phyloP scores from a whole-genome alignment of 2,888 invertebrate species.

The Drosophila histrio region DNA sequence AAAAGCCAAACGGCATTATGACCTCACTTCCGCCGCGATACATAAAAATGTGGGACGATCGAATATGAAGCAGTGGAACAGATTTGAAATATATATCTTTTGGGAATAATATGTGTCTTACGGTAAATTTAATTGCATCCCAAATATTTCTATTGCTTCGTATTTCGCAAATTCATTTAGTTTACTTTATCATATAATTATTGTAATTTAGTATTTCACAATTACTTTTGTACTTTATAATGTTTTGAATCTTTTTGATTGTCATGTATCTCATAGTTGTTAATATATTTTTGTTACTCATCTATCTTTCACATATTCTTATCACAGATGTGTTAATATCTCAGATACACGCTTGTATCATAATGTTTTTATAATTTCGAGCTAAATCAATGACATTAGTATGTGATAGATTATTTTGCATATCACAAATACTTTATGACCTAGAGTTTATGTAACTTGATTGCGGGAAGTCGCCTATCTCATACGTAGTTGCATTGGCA shows the following conservation, averaged over 20 bases:
- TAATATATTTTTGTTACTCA: too few species aligned
- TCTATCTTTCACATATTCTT: too few species aligned
- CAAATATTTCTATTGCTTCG: not conserved
- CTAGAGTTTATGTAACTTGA: not conserved
- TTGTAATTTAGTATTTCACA: not conserved
- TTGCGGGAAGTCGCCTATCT: not conserved
- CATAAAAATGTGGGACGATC: not conserved
- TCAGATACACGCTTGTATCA: not conserved
- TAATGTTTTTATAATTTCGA: too few species aligned
- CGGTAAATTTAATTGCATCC: not conserved
- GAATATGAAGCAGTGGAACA: not conserved
- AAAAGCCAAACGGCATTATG: conserved; percentile 24
- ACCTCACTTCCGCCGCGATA: conserved; percentile 26
- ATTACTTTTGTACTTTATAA: not conserved
- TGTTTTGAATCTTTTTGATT: not conserved
- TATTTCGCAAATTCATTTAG: too few species aligned
- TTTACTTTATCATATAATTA: too few species aligned
- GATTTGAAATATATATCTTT: not conserved
- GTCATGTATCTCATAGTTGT: too few species aligned
- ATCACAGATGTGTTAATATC: too few species aligned
- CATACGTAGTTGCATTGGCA: not conserved
- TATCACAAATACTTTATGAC: not conserved
- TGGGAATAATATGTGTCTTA: too few species aligned
- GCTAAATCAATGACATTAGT: not conserved
- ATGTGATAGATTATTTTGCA: not conserved